Base-by-base conservation (phyloP, 2,113 vertebrate genomes). In the Lepus timidus region DNA sequence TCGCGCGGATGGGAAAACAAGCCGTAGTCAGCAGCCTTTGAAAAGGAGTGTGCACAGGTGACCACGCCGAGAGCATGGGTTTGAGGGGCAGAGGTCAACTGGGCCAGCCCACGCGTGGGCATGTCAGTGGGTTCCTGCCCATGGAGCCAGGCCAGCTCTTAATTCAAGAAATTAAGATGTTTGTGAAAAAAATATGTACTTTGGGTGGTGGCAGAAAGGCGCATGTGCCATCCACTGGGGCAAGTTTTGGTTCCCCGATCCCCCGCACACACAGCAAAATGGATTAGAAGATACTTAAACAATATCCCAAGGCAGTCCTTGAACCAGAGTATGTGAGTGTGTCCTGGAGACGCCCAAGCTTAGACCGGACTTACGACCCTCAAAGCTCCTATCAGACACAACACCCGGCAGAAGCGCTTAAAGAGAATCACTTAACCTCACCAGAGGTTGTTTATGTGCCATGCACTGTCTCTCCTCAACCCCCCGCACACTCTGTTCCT, bases 371-470 rank as follows among this genome's bases (percentile, higher is more conserved):
- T 44, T 44, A 44, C 6, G 39, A 44, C 39, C 39, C 39, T 44
- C 39, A 44, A 44, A 44, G 39, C 39, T 44, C 39, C 39, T 44
- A 44, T 44, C 39, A 44, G 39, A 44, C 39, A 44, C 39, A 44
- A 31, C 14, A 36, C 65, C 44, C 36, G 11, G 4, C 61, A 68
- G 64, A 17, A 49, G 64, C 0, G 0, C 31, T 80, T 29, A 51
- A 68, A 85, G 23, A 70, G 12, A 86, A 29, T 39, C 20, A 11
- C 6, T 39, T 62, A 55, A 70, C 81, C 10, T 67, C 20, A 71
- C 62, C 25, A 3, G 0, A 23, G 25, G n/a, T 67, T 2, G 0
- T 12, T n/a, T 20, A 29, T 0, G 20, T 11, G 6, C 36, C 33
- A 51, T 2, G 0, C 27, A 13, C 16, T 68, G 51, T 81, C 4